Conservation (phyloP, 2,113 vertebrate genomes). For the Epinephelus fuscoguttatus region DNA sequence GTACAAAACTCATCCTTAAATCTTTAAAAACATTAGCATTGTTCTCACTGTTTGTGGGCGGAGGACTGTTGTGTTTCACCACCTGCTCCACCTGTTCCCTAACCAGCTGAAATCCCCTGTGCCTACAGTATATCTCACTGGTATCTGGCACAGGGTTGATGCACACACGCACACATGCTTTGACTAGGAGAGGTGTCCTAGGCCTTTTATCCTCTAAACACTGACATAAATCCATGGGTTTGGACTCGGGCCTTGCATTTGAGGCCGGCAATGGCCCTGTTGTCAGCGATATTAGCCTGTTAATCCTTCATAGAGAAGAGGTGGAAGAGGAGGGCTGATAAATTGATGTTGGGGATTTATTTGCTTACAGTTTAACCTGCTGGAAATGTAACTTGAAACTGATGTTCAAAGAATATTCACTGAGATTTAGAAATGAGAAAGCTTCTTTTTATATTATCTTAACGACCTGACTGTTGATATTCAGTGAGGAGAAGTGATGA, state of each 20-base stretch:
- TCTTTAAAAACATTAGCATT: conserved; percentile 1
- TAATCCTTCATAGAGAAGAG: conserved; percentile 49
- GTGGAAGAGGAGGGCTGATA: conserved; percentile 12
- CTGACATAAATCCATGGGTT: conserved; percentile 59
- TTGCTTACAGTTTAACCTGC: background rate
- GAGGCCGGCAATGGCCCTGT: background rate
- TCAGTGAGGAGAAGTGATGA: background rate
- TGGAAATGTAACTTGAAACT: background rate
- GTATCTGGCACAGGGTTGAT: conserved; percentile 42
- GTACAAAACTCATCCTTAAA: background rate
- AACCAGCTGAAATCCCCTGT: conserved; percentile 30
- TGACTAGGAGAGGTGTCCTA: conserved; percentile 47
- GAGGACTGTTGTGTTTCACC: conserved; percentile 9
- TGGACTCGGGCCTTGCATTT: conserved; percentile 2
- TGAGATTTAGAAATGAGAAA: background rate
- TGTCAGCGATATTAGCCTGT: conserved; percentile 45
- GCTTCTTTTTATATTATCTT: background rate
- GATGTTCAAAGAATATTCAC: background rate
- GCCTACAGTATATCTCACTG: conserved; percentile 43
- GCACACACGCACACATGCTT: conserved; percentile 10
- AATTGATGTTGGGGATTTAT: conserved; percentile 9
- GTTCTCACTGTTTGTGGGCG: background rate
- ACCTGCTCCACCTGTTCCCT: conserved; percentile 45
- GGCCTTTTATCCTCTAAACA: conserved; percentile 71
- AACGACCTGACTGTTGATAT: background rate